These are phyloP conservation scores for Tetramorium parvispinum DNA, from an alignment of 1,140 invertebrate species.

Conservation along the genomic window DNA sequence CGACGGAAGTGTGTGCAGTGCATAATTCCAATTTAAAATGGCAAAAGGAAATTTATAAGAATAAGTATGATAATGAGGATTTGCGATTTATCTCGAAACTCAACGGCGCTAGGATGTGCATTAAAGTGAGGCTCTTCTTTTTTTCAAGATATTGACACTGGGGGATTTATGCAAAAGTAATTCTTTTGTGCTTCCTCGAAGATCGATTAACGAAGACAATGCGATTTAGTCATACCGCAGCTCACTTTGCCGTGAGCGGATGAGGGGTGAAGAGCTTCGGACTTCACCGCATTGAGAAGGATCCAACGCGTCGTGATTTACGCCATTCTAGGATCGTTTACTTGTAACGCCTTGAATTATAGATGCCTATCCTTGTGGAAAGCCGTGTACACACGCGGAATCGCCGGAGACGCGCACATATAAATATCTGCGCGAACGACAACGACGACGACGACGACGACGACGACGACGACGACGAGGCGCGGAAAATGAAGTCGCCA, in stretches of 20 bases:
- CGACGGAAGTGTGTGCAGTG: not conserved
- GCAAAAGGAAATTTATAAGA: not conserved
- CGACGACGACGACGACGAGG: slow-evolving; percentile 9
- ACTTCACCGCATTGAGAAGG: slow-evolving; percentile 71
- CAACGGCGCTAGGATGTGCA: not conserved
- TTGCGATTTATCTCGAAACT: not conserved
- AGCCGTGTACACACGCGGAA: slow-evolving; percentile 55
- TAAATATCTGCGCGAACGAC: slow-evolving; percentile 50
- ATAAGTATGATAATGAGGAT: not conserved
- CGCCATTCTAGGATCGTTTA: slow-evolving; percentile 78
- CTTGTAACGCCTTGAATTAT: slow-evolving; percentile 83
- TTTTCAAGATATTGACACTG: not conserved
- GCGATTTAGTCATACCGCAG: slow-evolving; percentile 40
- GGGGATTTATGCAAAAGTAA: slow-evolving; percentile 28
- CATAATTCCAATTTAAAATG: not conserved
- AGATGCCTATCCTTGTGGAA: slow-evolving; percentile 78
- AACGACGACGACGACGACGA: slow-evolving; percentile 61
- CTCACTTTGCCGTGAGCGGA: not conserved
- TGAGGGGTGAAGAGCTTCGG: slow-evolving; percentile 43
- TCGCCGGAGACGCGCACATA: slow-evolving; percentile 44
- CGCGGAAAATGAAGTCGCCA: slow-evolving; percentile 75
- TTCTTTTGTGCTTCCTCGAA: slow-evolving; percentile 30
- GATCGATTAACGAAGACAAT: slow-evolving; percentile 57
- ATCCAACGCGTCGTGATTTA: slow-evolving; percentile 80
- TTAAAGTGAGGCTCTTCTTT: not conserved